Conservation (phyloP, 1,140 invertebrate genomes). For the Anthonomus grandis region DNA sequence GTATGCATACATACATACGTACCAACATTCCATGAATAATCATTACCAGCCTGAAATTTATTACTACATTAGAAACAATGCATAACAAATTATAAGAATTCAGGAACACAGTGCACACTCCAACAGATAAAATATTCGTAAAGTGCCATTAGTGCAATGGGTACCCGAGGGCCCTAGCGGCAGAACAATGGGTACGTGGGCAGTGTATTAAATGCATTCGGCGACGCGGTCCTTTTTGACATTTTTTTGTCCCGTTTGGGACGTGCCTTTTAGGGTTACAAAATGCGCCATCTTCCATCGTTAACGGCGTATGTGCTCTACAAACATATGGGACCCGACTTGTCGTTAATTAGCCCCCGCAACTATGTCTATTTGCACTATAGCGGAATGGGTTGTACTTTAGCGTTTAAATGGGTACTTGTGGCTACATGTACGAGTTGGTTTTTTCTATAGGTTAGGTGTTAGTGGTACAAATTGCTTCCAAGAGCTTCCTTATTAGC, state of each 20-base stretch:
- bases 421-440: too few relatives aligned
- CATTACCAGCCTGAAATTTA: too few relatives aligned
- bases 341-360: neutral
- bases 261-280: conserved; percentile 10
- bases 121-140: conserved; percentile 17
- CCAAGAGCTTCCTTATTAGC: too few relatives aligned
- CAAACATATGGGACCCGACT: conserved; percentile 6
- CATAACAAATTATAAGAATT: neutral
- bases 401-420: too few relatives aligned
- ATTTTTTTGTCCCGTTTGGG: conserved; percentile 6
- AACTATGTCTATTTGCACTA: too few relatives aligned
- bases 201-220: conserved; percentile 15
- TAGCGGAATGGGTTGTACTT: too few relatives aligned
- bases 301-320: conserved; percentile 3
- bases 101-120: neutral
- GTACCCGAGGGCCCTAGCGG: neutral
- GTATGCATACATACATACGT: too few relatives aligned
- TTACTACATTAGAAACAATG: too few relatives aligned
- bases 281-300: neutral
- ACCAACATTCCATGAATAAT: too few relatives aligned
- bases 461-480: too few relatives aligned
- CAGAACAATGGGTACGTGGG: conserved; percentile 23
- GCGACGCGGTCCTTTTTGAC: conserved; percentile 18
- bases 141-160: conserved; percentile 11
- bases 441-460: too few relatives aligned